Base-by-base conservation (phyloP, 2,797 vertebrate genomes). In the Tenualosa ilisha region DNA sequence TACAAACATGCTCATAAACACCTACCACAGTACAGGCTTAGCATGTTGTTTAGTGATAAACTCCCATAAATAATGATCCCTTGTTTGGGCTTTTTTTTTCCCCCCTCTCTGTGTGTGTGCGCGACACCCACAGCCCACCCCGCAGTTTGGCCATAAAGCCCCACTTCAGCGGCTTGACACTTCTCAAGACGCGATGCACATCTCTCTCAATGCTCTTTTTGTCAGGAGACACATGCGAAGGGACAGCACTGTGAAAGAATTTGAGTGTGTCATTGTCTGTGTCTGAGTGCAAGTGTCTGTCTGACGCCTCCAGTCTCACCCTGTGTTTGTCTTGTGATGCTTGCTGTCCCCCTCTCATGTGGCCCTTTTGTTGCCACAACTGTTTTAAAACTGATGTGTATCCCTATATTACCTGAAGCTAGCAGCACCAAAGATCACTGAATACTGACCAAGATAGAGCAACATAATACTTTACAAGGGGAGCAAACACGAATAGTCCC, bases 161-260 rank as follows among this genome's bases (percentile, higher is more conserved):
- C 81, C 72, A 75, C 56, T 61, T 96, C 93, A 93, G 96, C 96
- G 95, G 94, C 95, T 93, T 84, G 85, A 91, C 54, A 63, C 84
- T 68, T 63, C 90, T 92, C 86, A 92, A 90, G 90, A 90, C 92
- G 91, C 75, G 87, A 83, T 88, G 90, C 90, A 90, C 93, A 91
- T 93, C 93, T 87, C 90, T 89, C 91, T 94, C 91, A 95, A 93
- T 93, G 92, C 88, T 86, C 86, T 92, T 94, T 93, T 95, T 95
- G 94, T 94, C 90, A 83, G 87, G 89, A 90, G 89, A 92, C 72
- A 46, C 90, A 92, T 89, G 90, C 91, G 91, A 94, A 91, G 91
- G 88, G 88, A 93, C 92, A 91, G 90, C 93, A 91, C 72, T 20
- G 15, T 79, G 72, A 79, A 79, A 79, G 72, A 79, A 79, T 79